phyloP scores from a whole-genome alignment of 2,888 invertebrate genomes.

The Drosophila mercatorum region DNA sequence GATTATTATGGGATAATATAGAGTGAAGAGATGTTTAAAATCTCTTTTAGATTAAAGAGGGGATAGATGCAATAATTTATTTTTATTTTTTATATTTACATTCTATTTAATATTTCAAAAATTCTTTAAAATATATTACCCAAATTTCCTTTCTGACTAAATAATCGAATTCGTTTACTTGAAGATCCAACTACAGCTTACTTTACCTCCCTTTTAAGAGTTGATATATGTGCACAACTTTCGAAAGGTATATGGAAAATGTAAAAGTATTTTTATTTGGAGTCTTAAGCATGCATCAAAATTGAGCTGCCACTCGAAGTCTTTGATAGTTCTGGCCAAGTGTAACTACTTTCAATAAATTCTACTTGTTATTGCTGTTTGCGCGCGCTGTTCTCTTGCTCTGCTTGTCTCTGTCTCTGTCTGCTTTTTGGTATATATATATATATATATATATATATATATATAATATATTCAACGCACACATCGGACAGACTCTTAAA shows the following conservation, averaged over 20 bases:
- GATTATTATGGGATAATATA: neutral
- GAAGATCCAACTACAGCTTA: neutral
- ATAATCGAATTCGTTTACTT: neutral
- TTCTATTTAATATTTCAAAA: neutral
- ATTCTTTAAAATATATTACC: neutral
- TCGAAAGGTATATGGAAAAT: neutral
- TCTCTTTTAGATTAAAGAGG: neutral
- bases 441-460: neutral
- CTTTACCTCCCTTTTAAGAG: neutral
- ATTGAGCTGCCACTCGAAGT: constrained; percentile 6
- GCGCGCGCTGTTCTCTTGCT: constrained; percentile 25
- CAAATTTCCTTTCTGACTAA: neutral
- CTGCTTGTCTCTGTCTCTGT: neutral
- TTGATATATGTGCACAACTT: neutral
- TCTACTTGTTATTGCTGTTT: constrained; percentile 40
- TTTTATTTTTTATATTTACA: too few species aligned
- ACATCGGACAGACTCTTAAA: constrained; percentile 71
- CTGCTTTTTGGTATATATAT: too few species aligned
- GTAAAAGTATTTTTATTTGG: neutral
- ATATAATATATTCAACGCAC: constrained; percentile 61
- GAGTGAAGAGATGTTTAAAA: neutral
- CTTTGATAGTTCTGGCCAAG: constrained; percentile 20
- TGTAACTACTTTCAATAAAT: constrained; percentile 45
- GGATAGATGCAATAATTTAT: too few species aligned
- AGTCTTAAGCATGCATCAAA: constrained; percentile 2